A percentile compares a stretch with the other conserved stretches of the same genome.
phyloP scores from a whole-genome alignment of 2,113 vertebrate species.

The Aphelocoma coerulescens region DNA sequence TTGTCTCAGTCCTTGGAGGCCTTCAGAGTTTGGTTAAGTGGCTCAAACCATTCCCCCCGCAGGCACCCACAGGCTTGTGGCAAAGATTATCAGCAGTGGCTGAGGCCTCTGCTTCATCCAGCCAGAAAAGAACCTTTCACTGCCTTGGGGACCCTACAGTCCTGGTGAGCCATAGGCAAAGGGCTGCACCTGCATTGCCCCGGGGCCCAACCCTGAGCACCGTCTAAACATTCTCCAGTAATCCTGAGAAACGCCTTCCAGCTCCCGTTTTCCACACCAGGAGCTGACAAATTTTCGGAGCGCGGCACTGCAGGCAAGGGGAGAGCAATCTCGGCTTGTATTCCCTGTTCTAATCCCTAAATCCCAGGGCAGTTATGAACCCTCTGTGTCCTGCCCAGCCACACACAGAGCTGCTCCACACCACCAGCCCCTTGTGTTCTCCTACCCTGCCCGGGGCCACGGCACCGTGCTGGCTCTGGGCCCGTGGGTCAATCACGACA shows the following conservation, averaged over 20 bases:
- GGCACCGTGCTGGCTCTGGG: not conserved
- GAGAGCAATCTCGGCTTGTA: not conserved
- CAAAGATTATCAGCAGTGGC: not conserved
- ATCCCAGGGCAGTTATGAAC: not conserved
- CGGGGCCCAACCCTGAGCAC: not conserved
- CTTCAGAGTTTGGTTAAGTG: not conserved
- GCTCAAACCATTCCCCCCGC: not conserved
- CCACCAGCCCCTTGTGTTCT: not conserved
- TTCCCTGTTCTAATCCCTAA: not conserved
- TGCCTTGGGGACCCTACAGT: not conserved
- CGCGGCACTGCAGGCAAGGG: not conserved
- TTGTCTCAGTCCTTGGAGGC: not conserved
- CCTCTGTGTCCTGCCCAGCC: not conserved
- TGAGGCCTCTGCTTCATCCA: not conserved
- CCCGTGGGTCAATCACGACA: not conserved
- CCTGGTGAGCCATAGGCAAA: not conserved
- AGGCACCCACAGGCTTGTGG: not conserved
- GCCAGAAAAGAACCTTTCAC: not conserved
- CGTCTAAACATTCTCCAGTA: not conserved
- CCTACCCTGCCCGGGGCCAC: not conserved
- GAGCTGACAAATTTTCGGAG: not conserved
- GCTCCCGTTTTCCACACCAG: not conserved
- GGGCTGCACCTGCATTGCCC: not conserved
- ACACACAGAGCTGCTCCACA: accelerated
- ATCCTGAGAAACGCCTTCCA: not conserved